Evolutionary conservation across 2,113 vertebrate species (phyloP).

Genomic region (Pseudonaja textilis): DNA sequence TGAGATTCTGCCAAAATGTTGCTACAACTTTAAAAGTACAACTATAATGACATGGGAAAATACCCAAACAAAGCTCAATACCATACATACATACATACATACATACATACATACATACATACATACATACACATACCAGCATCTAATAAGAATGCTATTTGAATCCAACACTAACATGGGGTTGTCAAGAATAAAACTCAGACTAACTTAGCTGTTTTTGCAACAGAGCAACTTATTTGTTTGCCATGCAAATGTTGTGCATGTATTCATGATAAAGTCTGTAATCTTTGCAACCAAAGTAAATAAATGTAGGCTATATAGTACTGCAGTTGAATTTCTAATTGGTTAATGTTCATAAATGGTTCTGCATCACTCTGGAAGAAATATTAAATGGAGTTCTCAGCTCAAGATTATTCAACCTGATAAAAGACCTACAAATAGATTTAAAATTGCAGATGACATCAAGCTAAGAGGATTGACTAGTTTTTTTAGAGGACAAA

Average conservation of each 20-base stretch:
- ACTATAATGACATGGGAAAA: no score
- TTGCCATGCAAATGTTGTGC: background rate
- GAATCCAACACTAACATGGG: background rate
- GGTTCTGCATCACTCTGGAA: background rate
- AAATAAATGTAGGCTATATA: background rate
- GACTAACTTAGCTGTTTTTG: background rate
- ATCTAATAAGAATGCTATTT: background rate
- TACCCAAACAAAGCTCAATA: no score
- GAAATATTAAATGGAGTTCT: background rate
- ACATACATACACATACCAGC: background rate
- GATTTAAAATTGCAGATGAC: background rate
- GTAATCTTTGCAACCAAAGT: background rate
- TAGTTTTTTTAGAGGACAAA: background rate
- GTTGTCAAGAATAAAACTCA: background rate
- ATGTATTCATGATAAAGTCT: background rate
- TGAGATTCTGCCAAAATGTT: no score
- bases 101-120: no score
- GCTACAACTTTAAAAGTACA: no score
- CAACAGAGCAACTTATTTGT: background rate
- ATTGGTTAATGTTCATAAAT: background rate
- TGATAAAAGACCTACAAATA: background rate
- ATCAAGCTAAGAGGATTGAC: background rate
- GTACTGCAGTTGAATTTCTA: background rate
- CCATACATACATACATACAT: no score
- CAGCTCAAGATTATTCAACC: background rate